These are phyloP conservation scores for Trissolcus brochymenae DNA, from an alignment of 2,888 invertebrate species.

Conservation along the genomic window DNA sequence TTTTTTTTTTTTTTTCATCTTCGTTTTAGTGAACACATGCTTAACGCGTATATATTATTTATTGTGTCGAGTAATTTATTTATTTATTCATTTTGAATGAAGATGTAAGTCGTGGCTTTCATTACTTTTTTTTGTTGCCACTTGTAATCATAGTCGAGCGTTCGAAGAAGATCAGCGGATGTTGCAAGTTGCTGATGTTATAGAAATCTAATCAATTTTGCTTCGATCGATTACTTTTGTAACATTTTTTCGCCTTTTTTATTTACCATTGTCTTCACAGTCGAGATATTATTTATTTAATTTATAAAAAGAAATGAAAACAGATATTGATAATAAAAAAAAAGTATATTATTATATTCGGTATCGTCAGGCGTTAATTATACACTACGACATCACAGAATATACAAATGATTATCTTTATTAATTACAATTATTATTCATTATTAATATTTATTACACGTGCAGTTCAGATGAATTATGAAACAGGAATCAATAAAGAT, in stretches of 20 bases:
- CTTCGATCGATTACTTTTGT: slow-evolving; percentile 64
- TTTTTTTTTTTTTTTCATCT: slow-evolving; percentile 22
- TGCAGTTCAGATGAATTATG: slow-evolving; percentile 69
- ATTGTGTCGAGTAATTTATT: slow-evolving; percentile 29
- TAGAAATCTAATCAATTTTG: slow-evolving; percentile 53
- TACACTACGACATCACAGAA: slow-evolving; percentile 57
- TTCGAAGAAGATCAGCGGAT: slow-evolving; percentile 3
- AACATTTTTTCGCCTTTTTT: slow-evolving; percentile 60
- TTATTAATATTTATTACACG: slow-evolving; percentile 56
- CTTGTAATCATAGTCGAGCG: slow-evolving; percentile 1
- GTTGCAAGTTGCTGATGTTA: slow-evolving; percentile 24
- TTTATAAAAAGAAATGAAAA: slow-evolving; percentile 65
- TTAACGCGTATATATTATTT: slow-evolving; percentile 26
- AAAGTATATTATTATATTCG: slow-evolving; percentile 72
- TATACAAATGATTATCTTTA: slow-evolving; percentile 32
- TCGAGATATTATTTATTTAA: slow-evolving; percentile 74
- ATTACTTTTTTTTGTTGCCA: not conserved
- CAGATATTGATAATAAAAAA: slow-evolving; percentile 63
- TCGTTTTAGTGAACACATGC: slow-evolving; percentile 1
- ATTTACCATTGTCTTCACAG: slow-evolving; percentile 67
- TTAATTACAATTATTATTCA: slow-evolving; percentile 64
- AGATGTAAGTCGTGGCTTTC: not conserved
- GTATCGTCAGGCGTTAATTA: slow-evolving; percentile 68
- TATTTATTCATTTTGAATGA: slow-evolving; percentile 22
- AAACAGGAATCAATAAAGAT: slow-evolving; percentile 63